Conservation (phyloP, 2,888 invertebrate genomes). For the Drepanosiphum platanoidis region DNA sequence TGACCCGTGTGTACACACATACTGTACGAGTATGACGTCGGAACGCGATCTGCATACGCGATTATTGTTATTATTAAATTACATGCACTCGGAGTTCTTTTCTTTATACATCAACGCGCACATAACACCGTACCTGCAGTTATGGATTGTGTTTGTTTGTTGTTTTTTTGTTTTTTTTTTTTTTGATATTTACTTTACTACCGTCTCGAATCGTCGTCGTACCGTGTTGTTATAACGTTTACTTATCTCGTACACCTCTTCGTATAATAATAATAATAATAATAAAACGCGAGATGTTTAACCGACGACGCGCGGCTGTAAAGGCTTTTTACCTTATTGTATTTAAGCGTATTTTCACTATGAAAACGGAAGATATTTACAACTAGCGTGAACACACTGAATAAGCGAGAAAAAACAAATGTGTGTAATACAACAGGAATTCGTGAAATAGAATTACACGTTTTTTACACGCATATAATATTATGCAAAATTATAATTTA, state of each 20-base stretch:
- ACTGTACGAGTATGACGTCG: not conserved
- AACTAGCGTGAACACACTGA: too few relatives aligned
- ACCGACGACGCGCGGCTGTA: not conserved
- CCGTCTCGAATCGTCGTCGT: not conserved
- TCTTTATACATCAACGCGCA: not conserved
- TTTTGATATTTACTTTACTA: not conserved
- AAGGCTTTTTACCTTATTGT: not conserved
- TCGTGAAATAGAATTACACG: too few relatives aligned
- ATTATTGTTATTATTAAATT: constrained; percentile 45
- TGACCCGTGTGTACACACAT: constrained; percentile 10
- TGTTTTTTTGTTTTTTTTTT: not conserved
- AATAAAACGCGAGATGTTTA: not conserved
- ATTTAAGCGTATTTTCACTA: too few relatives aligned
- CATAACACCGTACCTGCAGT: not conserved
- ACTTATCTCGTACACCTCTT: not conserved
- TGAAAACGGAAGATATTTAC: too few relatives aligned
- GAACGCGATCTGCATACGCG: constrained; percentile 53
- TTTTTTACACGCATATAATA: too few relatives aligned
- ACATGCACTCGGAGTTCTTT: not conserved
- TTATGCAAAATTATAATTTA: too few relatives aligned
- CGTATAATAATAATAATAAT: not conserved
- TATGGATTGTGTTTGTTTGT: not conserved
- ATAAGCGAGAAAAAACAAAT: too few relatives aligned
- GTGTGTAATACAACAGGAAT: too few relatives aligned
- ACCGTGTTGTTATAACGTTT: not conserved